A percentile compares a stretch with the other conserved stretches of the same genome.
Conservation (phyloP, 2,888 invertebrate genomes). For the Alsophila aescularia region DNA sequence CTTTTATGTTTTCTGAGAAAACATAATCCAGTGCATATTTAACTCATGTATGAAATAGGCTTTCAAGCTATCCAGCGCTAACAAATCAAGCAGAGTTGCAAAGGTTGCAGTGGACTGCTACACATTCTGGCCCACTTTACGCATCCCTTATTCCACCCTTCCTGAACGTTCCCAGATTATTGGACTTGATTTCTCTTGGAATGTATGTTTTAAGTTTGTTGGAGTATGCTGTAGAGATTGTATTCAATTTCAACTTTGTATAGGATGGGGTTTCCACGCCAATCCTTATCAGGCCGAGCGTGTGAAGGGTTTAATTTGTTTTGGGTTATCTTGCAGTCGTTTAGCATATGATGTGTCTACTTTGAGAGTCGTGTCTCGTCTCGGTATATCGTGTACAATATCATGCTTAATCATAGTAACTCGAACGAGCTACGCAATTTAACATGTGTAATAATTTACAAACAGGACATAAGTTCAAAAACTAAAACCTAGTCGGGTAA, state of each 20-base stretch:
- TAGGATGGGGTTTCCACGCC: conserved; percentile 18
- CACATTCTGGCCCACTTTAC: too few species aligned
- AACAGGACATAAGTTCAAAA: too few species aligned
- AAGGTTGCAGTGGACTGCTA: too few species aligned
- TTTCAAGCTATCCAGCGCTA: too few species aligned
- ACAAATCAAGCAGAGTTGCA: too few species aligned
- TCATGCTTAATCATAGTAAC: too few species aligned
- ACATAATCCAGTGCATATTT: too few species aligned
- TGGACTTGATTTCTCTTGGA: conserved; percentile 36
- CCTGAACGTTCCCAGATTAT: conserved; percentile 33
- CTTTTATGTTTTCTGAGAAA: too few species aligned
- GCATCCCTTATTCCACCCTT: conserved; percentile 4
- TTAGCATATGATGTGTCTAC: neutral
- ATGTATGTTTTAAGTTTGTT: conserved; percentile 37
- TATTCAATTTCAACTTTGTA: conserved; percentile 27
- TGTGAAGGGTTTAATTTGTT: conserved; percentile 21
- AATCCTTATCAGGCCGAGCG: conserved; percentile 16
- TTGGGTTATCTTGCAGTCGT: conserved; percentile 12
- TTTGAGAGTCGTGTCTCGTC: neutral
- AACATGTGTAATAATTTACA: too few species aligned
- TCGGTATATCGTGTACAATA: neutral
- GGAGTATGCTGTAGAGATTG: conserved; percentile 18
- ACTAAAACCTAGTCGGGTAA: too few species aligned
- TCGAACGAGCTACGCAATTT: too few species aligned
- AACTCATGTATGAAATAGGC: too few species aligned